A percentile compares a stretch with the other conserved stretches of the same genome.
Evolutionary conservation across 2,113 vertebrate genomes (phyloP).

Genomic region (Arothron firmamentum): DNA sequence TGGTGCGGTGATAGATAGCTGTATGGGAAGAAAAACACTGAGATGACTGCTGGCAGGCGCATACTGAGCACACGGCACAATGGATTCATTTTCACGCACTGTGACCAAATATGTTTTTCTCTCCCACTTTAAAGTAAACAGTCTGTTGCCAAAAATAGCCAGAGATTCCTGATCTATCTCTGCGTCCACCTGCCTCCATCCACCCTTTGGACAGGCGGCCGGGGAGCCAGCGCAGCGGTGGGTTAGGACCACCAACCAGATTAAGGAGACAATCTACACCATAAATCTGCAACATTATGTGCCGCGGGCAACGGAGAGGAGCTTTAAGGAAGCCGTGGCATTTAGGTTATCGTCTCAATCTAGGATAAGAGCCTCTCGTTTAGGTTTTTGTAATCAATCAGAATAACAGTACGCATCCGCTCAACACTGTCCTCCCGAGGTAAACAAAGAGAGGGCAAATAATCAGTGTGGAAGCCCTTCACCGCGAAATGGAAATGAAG

Average conservation of each 20-base stretch:
- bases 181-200: slow-evolving; percentile 3
- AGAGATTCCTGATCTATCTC: slow-evolving; percentile 10
- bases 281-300: slow-evolving; percentile 59
- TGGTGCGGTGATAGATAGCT: slow-evolving; percentile 27
- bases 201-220: slow-evolving; percentile 16
- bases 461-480: slow-evolving; percentile 43
- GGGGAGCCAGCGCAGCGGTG: slow-evolving; percentile 21
- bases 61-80: slow-evolving; percentile 18
- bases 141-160: not conserved
- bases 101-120: slow-evolving; percentile 28
- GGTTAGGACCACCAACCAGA: slow-evolving; percentile 47
- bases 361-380: slow-evolving; percentile 44
- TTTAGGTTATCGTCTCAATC: slow-evolving; percentile 32
- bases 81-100: slow-evolving; percentile 8
- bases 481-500: slow-evolving; percentile 15
- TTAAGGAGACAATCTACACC: slow-evolving; percentile 49
- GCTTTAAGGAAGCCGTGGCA: slow-evolving; percentile 21
- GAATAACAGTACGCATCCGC: slow-evolving; percentile 37
- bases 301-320: slow-evolving; percentile 26
- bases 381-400: slow-evolving; percentile 45
- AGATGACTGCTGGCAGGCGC: slow-evolving; percentile 27
- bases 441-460: slow-evolving; percentile 30
- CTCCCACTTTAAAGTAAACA: slow-evolving; percentile 8
- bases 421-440: slow-evolving; percentile 26
- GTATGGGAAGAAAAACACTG: slow-evolving; percentile 27